Evolutionary conservation across 2,888 invertebrate species (phyloP), one percentile per base, ranked within the genome.

Genomic region (Dynastes grantii): DNA sequence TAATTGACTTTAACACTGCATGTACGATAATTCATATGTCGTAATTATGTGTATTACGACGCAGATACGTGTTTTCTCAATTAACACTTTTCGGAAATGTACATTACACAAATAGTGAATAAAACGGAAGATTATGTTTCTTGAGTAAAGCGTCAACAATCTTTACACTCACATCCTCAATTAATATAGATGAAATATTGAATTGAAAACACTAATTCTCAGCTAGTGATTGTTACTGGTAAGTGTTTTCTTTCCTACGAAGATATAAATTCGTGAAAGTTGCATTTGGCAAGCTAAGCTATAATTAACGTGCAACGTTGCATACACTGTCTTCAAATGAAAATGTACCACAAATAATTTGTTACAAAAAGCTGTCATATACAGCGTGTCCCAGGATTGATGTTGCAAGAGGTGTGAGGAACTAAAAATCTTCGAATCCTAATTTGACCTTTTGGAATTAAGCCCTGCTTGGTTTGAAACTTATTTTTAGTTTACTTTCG

Each of bases 161-260:
- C 16, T 13, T 11, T 40, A 65, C 65, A 65, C 40, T 37, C n/a
- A 65, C 16, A 45, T 65, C 65, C 65, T 37, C 65, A 65, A 65
- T 65, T 16, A 45, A 13, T 32, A 37, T 16, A 65, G 16, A 40
- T 65, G 37, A 65, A 65, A 65, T 65, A 45, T n/a, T 9, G n/a
- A 4, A 37, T 3, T 65, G 40, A 65, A 65, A 65, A 65, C 40
- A 65, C 40, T 6, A 9, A 40, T 32, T 29, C 63, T 8, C 58
- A 29, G 29, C 32, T 63, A 32, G 8, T 63, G 11, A 32, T 29
- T 63, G 5, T 29, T 29, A n/a, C 11, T 45, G 29, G 9, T 29
- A 29, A 63, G 27, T 63, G 29, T 63, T 63, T 29, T 63, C 32
- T 2, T 27, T 32, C 11, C 11, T 2, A 45, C 11, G 8, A 45